phyloP scores from a whole-genome alignment of 2,113 vertebrate species.

The Prochilodus magdalenae region DNA sequence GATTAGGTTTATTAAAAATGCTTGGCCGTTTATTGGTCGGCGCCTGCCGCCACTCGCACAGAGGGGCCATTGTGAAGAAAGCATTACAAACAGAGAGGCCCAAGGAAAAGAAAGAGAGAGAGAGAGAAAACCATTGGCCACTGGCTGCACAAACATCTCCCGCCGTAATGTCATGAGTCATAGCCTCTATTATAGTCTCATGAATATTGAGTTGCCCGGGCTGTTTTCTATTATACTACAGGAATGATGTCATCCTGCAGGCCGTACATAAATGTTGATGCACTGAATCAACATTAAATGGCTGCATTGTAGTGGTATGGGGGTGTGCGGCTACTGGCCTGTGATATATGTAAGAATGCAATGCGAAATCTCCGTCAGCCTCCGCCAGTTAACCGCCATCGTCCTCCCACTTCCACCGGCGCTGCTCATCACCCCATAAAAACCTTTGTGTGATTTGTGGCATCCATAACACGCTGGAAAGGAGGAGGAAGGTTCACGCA shows the following conservation, averaged over 20 bases:
- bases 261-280: slow-evolving; percentile 33
- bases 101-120: neutral
- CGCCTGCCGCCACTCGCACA: neutral
- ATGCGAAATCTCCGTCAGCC: slow-evolving; percentile 63
- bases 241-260: slow-evolving; percentile 50
- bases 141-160: neutral
- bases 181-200: slow-evolving; percentile 17
- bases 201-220: slow-evolving; percentile 38
- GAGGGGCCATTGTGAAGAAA: neutral
- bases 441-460: slow-evolving; percentile 69
- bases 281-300: slow-evolving; percentile 24
- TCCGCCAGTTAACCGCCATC: slow-evolving; percentile 74
- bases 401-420: slow-evolving; percentile 65
- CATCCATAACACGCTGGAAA: slow-evolving; percentile 51
- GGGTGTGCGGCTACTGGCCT: neutral
- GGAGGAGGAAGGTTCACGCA: slow-evolving; percentile 38
- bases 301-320: neutral
- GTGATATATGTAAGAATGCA: slow-evolving; percentile 6
- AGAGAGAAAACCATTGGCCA: neutral
- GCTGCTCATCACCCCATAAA: slow-evolving; percentile 71
- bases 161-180: slow-evolving; percentile 24
- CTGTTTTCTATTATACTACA: slow-evolving; percentile 32
- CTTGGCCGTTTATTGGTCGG: neutral
- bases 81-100: neutral
- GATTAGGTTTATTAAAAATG: neutral